A percentile compares a stretch with the other conserved stretches of the same genome.
These are phyloP conservation scores for Darevskia mixta DNA, from an alignment of 2,797 vertebrate genomes.

Conservation along the genomic window DNA sequence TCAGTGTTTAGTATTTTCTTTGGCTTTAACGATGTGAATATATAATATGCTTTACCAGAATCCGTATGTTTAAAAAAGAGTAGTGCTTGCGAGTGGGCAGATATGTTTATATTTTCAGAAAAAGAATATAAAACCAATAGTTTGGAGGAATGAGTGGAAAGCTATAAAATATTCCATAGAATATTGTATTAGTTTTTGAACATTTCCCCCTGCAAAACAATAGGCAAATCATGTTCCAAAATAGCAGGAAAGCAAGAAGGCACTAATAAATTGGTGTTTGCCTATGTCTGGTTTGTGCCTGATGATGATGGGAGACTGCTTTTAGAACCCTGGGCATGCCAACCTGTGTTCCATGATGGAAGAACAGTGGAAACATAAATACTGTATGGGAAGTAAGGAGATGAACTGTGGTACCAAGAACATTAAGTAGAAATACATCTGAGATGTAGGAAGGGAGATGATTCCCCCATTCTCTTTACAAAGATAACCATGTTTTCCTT, in stretches of 20 bases:
- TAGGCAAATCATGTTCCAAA: not conserved
- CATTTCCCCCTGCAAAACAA: not conserved
- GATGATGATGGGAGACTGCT: not conserved
- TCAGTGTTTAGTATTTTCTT: slow-evolving; percentile 42
- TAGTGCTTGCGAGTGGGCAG: not conserved
- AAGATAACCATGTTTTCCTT: not conserved
- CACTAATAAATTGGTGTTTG: not conserved
- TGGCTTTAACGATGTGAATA: slow-evolving; percentile 24
- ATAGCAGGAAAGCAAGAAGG: not conserved
- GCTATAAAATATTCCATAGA: not conserved
- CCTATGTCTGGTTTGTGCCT: not conserved
- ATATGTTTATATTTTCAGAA: slow-evolving; percentile 17
- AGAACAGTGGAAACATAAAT: not conserved
- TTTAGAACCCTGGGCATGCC: not conserved
- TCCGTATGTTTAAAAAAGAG: slow-evolving; percentile 24
- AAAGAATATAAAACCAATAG: not conserved
- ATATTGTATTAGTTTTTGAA: not conserved
- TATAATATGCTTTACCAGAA: slow-evolving; percentile 36
- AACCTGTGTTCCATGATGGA: not conserved
- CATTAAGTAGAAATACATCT: not conserved
- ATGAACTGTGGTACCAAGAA: not conserved
- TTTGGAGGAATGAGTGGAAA: not conserved
- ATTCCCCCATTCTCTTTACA: not conserved
- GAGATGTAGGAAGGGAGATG: not conserved
- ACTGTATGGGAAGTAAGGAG: not conserved